Conservation (phyloP, 2,113 vertebrate species). For the Microcebus jonahi region DNA sequence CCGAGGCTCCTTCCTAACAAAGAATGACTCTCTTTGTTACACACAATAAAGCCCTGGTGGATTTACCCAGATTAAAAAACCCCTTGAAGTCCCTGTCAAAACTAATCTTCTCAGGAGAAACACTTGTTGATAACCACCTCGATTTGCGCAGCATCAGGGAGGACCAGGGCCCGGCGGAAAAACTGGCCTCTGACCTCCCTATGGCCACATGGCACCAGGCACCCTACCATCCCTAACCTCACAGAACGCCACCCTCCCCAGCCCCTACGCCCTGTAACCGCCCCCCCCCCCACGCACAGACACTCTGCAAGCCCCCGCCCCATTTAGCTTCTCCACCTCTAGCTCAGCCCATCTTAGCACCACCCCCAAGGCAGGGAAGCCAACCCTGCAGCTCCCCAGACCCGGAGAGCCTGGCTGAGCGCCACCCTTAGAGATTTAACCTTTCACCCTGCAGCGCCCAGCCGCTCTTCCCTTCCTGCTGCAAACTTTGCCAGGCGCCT, state of each 20-base stretch:
- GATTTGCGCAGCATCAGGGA: not conserved
- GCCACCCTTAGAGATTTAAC: not conserved
- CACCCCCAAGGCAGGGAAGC: constrained; percentile 22
- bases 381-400: not conserved
- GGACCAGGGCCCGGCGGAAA: not conserved
- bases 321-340: not conserved
- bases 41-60: constrained; percentile 25
- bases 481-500: constrained; percentile 83
- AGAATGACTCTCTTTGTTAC: constrained; percentile 34
- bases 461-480: constrained; percentile 43
- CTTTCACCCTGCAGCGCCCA: not conserved
- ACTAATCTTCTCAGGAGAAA: constrained; percentile 71
- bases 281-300: not conserved
- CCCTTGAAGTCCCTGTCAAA: constrained; percentile 73
- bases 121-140: constrained; percentile 80
- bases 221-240: not conserved
- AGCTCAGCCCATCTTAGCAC: not conserved
- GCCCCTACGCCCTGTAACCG: no score
- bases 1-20: constrained; percentile 44
- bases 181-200: not conserved
- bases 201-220: not conserved
- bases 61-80: constrained; percentile 72
- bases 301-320: not conserved
- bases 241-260: fast-evolving
- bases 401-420: constrained; percentile 24